Conservation (phyloP, 1,140 invertebrate genomes). For the Polyergus mexicanus region DNA sequence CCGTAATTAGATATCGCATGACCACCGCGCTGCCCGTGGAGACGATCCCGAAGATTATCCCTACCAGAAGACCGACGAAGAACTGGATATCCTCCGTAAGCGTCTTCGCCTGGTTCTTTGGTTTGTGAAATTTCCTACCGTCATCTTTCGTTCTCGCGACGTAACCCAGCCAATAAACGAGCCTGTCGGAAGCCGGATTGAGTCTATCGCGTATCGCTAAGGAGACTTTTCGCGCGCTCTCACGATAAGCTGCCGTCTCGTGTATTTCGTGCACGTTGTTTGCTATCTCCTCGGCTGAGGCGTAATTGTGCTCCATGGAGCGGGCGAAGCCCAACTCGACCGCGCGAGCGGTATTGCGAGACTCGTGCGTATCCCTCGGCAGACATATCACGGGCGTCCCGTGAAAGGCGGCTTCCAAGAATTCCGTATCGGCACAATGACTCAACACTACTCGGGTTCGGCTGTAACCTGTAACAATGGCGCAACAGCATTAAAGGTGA, state of each 20-base stretch:
- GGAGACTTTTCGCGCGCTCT: constrained; percentile 80
- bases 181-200: constrained; percentile 82
- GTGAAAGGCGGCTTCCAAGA: constrained; percentile 82
- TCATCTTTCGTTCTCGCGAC: constrained; percentile 77
- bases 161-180: constrained; percentile 82
- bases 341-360: constrained; percentile 77
- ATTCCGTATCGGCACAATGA: constrained; percentile 82
- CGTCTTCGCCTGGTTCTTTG: constrained; percentile 71
- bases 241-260: constrained; percentile 76
- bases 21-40: constrained; percentile 6
- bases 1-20: constrained; percentile 51
- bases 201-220: constrained; percentile 81
- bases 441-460: constrained; percentile 80
- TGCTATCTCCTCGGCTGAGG: constrained; percentile 41
- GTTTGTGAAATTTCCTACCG: constrained; percentile 72
- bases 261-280: constrained; percentile 73
- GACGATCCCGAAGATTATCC: constrained; percentile 75
- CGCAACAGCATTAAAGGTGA: constrained; percentile 21
- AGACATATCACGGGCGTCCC: constrained; percentile 84
- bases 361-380: constrained; percentile 79
- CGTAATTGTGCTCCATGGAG: constrained; percentile 64
- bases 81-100: constrained; percentile 79
- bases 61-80: constrained; percentile 80
- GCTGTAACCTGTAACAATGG: constrained; percentile 78
- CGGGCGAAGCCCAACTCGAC: constrained; percentile 80